These are phyloP conservation scores for Panagrolaimus sp. DNA, from an alignment of 1,140 invertebrate genomes.

Conservation along the genomic window DNA sequence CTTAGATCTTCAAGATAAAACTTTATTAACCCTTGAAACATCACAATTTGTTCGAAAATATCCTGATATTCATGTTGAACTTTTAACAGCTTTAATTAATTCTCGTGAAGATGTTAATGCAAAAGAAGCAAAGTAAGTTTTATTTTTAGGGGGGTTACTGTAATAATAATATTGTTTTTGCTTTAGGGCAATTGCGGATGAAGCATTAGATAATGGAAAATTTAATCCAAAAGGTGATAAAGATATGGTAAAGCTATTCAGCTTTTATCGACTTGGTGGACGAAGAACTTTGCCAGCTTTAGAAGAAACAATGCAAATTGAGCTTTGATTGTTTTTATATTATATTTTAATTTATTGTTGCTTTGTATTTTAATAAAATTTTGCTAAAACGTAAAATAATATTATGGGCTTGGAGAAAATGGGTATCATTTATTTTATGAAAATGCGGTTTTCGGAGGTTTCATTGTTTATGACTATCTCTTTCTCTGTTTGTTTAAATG, in stretches of 20 bases:
- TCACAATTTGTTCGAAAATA: constrained; percentile 41
- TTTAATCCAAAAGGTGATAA: constrained; percentile 43
- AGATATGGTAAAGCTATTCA: constrained; percentile 40
- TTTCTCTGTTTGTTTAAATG: no score
- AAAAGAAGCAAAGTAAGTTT: constrained; percentile 31
- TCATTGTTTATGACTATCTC: no score
- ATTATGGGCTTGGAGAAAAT: no score
- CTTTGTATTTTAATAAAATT: no score
- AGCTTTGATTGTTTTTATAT: no score
- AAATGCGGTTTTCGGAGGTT: no score
- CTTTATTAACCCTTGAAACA: constrained; percentile 32
- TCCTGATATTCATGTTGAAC: constrained; percentile 41
- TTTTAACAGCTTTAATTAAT: constrained; percentile 31
- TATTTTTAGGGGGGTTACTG: no score
- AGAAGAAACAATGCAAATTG: constrained; percentile 39
- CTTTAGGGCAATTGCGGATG: constrained; percentile 43
- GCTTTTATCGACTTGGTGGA: constrained; percentile 30
- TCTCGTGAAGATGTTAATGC: constrained; percentile 24
- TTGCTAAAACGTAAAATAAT: no score
- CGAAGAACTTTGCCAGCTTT: constrained; percentile 34
- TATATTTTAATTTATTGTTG: no score
- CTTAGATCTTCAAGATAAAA: constrained; percentile 40
- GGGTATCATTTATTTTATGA: no score
- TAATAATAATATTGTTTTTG: no score
- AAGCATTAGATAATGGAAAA: constrained; percentile 34